A percentile compares a stretch with the other conserved stretches of the same genome.
Evolutionary conservation across 2,113 vertebrate species (phyloP).

Genomic region (Neolamprologus modestus): DNA sequence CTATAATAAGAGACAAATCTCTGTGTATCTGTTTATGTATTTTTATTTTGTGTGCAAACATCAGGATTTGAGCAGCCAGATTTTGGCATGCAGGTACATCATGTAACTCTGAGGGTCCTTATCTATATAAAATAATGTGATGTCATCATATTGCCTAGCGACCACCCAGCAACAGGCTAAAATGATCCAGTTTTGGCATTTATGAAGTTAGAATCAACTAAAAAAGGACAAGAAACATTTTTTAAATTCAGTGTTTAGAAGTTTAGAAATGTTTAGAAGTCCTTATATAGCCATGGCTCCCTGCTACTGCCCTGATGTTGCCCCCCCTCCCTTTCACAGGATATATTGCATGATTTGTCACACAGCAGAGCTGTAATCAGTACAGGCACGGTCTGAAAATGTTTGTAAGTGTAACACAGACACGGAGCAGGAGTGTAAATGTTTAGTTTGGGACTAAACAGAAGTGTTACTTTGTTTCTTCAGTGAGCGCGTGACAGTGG

Average conservation of each 20-base stretch:
- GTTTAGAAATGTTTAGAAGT: neutral
- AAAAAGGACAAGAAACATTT: neutral
- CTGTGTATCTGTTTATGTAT: neutral
- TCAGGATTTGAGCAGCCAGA: neutral
- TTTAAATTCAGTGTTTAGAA: constrained; percentile 2
- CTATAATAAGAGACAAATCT: neutral
- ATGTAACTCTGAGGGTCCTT: neutral
- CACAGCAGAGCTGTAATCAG: neutral
- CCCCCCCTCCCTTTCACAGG: neutral
- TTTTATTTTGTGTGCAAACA: neutral
- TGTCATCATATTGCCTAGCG: neutral
- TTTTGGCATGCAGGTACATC: neutral
- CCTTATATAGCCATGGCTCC: constrained; percentile 54
- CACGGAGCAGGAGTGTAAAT: constrained; percentile 9
- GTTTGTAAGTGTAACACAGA: neutral
- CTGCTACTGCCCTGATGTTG: constrained; percentile 1
- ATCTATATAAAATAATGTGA: neutral
- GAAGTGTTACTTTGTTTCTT: neutral
- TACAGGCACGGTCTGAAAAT: neutral
- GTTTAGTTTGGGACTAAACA: neutral
- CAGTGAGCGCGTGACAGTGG: neutral
- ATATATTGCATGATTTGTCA: constrained; percentile 2
- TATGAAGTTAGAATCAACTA: neutral
- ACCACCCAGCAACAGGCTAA: neutral
- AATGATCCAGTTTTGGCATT: neutral